Conservation (phyloP, 2,113 vertebrate species). For the Muntiacus muntjak region DNA sequence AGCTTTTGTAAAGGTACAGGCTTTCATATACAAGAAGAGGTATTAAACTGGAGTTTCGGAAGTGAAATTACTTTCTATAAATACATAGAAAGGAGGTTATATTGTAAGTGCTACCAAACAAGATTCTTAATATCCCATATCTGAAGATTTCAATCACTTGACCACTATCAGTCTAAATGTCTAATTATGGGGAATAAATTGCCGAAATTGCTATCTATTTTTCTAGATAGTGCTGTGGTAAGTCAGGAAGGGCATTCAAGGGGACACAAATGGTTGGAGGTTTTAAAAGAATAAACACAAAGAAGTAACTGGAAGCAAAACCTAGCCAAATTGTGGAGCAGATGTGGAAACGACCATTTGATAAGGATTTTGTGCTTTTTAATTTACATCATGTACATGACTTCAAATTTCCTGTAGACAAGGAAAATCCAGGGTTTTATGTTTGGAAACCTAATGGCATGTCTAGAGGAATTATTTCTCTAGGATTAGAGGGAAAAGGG, state of each 20-base stretch:
- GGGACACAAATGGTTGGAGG: neutral
- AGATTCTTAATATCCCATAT: neutral
- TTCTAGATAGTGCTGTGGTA: slow-evolving; percentile 5
- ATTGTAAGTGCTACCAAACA: neutral
- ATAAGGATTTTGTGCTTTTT: neutral
- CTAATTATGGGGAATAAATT: neutral
- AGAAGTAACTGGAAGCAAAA: neutral
- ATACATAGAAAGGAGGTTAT: neutral
- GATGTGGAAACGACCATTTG: neutral
- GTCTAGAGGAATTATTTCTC: neutral
- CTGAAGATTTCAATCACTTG: neutral
- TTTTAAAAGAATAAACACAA: slow-evolving; percentile 1
- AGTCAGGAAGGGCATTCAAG: neutral
- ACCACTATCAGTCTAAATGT: neutral
- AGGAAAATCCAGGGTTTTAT: neutral
- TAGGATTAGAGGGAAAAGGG: neutral
- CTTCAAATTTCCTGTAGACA: neutral
- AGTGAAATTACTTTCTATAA: neutral
- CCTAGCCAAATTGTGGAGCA: neutral
- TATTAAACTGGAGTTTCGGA: neutral
- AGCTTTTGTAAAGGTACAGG: neutral
- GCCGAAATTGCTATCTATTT: neutral
- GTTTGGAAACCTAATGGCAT: neutral
- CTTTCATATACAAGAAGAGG: neutral
- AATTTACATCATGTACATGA: neutral